A percentile compares a stretch with the other conserved stretches of the same genome.
Evolutionary conservation across 2,113 vertebrate genomes (phyloP).

Genomic region (Loxodonta africana): DNA sequence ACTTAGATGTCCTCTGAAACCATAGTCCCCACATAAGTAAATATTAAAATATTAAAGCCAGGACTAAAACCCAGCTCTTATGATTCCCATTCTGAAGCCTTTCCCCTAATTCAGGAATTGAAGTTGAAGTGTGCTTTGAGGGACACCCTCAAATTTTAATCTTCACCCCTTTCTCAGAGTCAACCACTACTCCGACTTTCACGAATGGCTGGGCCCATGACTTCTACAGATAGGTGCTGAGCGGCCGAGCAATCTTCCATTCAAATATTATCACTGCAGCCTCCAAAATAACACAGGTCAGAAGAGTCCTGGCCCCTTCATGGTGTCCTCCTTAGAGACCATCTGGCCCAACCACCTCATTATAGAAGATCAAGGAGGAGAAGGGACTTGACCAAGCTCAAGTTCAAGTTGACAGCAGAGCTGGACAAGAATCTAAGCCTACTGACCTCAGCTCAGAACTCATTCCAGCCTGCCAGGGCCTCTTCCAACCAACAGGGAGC

Average conservation of each 20-base stretch:
- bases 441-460: not conserved
- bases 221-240: not conserved
- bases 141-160: not conserved
- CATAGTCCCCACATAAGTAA: not conserved
- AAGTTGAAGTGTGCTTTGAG: not conserved
- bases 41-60: not conserved
- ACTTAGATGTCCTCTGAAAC: too few relatives aligned
- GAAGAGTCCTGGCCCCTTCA: not conserved
- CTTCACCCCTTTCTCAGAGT: not conserved
- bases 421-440: not conserved
- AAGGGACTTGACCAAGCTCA: not conserved
- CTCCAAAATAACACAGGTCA: not conserved
- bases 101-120: not conserved
- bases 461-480: too few relatives aligned
- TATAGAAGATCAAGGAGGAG: not conserved
- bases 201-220: not conserved
- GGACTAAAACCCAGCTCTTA: not conserved
- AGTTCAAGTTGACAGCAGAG: not conserved
- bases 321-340: not conserved
- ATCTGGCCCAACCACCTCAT: not conserved
- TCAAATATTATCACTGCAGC: not conserved
- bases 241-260: not conserved
- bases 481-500: conserved; percentile 51
- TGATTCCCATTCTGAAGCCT: not conserved
- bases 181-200: not conserved